Evolutionary conservation across 2,888 invertebrate species (phyloP), one percentile per base, ranked within the genome.

Genomic region (Eustalomyia histrio): DNA sequence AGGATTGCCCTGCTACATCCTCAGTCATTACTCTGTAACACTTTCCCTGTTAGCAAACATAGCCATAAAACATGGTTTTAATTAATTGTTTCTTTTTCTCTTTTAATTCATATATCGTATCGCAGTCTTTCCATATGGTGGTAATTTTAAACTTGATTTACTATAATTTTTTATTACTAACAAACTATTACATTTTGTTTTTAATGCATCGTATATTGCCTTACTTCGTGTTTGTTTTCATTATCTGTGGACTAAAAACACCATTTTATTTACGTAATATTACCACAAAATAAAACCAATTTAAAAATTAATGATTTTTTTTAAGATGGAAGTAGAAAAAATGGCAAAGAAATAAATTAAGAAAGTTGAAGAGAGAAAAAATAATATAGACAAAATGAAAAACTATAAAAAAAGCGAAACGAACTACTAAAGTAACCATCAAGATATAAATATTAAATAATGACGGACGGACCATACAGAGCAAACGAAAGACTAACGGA

Each of bases 201-300:
- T 29, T 29, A 29, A 29, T 29, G 29, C 7, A 29, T n/a, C n/a
- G n/a, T n/a, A n/a, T 29, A 50, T 60, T 64, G 58, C 10, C 17
- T 47, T n/a, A 65, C 64, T 67, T 78, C 17, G 47, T 71, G 61
- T 80, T 76, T 80, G 72, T 55, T 80, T 80, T 68, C 71, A 76
- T 80, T 80, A 80, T 72, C 67, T 63, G 33, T 80, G 76, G 8
- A 76, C 80, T 80, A 71, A 80, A 80, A 80, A 80, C 80, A 72
- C 72, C 61, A 17, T 68, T 80, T 76, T 12, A 2, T 72, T 80
- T 76, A 80, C 67, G 76, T 76, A 80, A 79, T n/a, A 65, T 39
- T 64, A 29, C 24, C 12, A 65, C 5, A 52, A 64, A 63, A 68
- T 17, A 29, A 64, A 61, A 50, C 35, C 63, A 73, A 65, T 64